A percentile compares a stretch with the other conserved stretches of the same genome.
Evolutionary conservation across 1,140 invertebrate species (phyloP).

Genomic region (Caenorhabditis remanei): DNA sequence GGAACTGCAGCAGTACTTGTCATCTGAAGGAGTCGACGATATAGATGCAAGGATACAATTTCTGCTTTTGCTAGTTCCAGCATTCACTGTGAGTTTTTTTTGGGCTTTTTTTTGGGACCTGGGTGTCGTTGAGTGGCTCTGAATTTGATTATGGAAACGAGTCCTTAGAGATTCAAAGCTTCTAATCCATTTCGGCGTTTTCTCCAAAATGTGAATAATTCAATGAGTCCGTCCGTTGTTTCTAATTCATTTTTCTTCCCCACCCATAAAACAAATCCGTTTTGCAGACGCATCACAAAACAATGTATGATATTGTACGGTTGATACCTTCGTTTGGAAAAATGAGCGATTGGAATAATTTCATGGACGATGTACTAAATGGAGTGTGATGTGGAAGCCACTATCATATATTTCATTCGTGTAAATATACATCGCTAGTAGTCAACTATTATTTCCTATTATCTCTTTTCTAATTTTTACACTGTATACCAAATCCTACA

Average conservation of each 20-base stretch:
- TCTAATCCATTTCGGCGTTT: too few relatives aligned
- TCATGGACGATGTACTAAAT: slow-evolving; percentile 67
- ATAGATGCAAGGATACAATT: slow-evolving; percentile 69
- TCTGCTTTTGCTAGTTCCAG: slow-evolving; percentile 67
- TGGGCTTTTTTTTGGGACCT: background rate
- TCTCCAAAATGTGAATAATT: background rate
- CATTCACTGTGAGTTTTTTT: slow-evolving; percentile 62
- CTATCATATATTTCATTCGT: background rate
- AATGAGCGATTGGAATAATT: slow-evolving; percentile 71
- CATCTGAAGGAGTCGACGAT: slow-evolving; percentile 67
- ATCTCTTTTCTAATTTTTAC: too few relatives aligned
- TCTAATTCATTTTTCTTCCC: slow-evolving; percentile 15
- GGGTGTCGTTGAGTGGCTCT: background rate
- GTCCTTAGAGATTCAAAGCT: too few relatives aligned
- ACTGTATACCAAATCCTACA: background rate
- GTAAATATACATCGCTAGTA: too few relatives aligned
- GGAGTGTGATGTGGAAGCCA: slow-evolving; percentile 12
- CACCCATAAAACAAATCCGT: too few relatives aligned
- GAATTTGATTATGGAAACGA: too few relatives aligned
- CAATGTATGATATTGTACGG: slow-evolving; percentile 66
- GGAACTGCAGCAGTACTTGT: slow-evolving; percentile 71
- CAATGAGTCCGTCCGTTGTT: background rate
- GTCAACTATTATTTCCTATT: too few relatives aligned
- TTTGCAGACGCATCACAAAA: slow-evolving; percentile 68
- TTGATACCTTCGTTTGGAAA: slow-evolving; percentile 70